Evolutionary conservation across 2,113 vertebrate species (phyloP), one percentile per base, ranked within the genome.

Genomic region (Amphiprion ocellaris): DNA sequence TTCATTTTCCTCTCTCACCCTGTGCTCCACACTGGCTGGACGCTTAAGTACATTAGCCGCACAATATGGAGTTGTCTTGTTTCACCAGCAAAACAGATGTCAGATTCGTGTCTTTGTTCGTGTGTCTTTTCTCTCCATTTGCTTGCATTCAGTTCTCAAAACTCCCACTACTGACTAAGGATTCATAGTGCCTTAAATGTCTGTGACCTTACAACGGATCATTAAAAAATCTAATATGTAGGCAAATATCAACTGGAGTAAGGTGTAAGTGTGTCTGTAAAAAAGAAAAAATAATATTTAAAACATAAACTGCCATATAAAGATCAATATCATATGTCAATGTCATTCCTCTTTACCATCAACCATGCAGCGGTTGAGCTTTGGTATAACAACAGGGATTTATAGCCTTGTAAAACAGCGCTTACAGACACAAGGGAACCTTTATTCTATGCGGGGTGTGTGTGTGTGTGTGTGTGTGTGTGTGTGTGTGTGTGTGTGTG

Each of bases 1-100:
- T 90, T 90, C 66, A 89, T 91, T 89, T 89, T 46, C 58, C 47
- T 68, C 76, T 72, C 72, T 74, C 67, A 73, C 84, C 64, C 87
- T 70, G 68, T 16, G 75, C 70, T 82, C 75, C 74, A 84, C 87
- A 81, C 87, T 84, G 87, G 84, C 84, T 67, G 77, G 86, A 83
- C 87, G 74, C 69, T 80, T 89, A 92, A 92, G 69, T 89, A 81
- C 89, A 90, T 92, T 90, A 91, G 73, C 86, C 39, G 58, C 76
- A 90, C 86, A 87, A 90, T 85, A 87, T 90, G 75, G 86, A 86
- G 79, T 87, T 90, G 84, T 90, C 84, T 84, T 83, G 83, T 86
- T 81, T 90, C 79, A 87, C 72, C 81, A 86, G 83, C 62, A 37
- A 74, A 78, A 72, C 88, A 92, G 89, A 90, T 92, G 92, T 90